Evolutionary conservation across 1,140 invertebrate genomes (phyloP), one percentile per base, ranked within the genome.

Genomic region (Coptotermes formosanus): DNA sequence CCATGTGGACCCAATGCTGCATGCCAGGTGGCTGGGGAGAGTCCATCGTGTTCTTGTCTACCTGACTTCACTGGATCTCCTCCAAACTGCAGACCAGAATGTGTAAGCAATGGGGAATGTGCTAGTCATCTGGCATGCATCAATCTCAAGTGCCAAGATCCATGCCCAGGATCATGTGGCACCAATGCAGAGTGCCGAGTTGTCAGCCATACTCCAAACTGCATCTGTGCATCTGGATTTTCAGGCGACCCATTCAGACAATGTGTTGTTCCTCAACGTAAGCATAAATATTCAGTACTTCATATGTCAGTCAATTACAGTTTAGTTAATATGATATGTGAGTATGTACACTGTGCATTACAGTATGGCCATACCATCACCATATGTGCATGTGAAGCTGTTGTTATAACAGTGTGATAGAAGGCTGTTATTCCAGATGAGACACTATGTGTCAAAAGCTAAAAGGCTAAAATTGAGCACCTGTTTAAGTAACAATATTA

Each of bases 241-340:
- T 92, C 93, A 86, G 95, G 96, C 64, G 95, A 97, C 93, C 95
- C 96, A 69, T 96, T 96, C 88, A 89, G 93, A 48, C 91, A 93
- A 87, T 96, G 96, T 89, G 90, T 90, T 83, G 88, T 89, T 43
- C 88, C 92, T 89, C 91, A 92, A 91, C 91, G 94, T 95, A 92
- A 92, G 90, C 21, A 85, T 83, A 45, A 52, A 83, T 43, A 45
- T 82, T 82, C 21, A 59, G 21, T 23, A 59, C 55, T 23, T 19
- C 55, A 38, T 38, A 4, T 38, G 4, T 38, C 38, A 38, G 23
- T 44, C 32, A 16, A 4, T 38, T 38, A 38, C 38, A 38, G 38
- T 38, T 38, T 38, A 38, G 2, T 38, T 38, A 38, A 38, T 38
- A 38, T 38, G 38, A 2, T 38, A 38, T 38, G 4, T 4, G 4